Percentiles rank a stretch among this genome's conserved stretches.
Evolutionary conservation across 2,113 vertebrate species (phyloP).

Genomic region (Orthochromis malagaraziensis): DNA sequence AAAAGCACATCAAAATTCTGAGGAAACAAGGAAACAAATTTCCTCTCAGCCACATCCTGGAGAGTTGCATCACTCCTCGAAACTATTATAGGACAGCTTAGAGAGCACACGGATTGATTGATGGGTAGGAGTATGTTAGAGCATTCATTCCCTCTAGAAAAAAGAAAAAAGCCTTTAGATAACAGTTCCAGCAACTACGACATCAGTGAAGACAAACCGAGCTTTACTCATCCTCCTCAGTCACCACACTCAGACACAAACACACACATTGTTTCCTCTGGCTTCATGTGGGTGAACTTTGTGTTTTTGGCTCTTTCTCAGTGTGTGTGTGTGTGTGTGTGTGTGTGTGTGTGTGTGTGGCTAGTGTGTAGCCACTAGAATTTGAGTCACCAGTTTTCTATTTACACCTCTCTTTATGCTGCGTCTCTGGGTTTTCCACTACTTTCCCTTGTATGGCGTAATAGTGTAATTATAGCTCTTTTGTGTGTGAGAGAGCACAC

Average conservation of each 20-base stretch:
- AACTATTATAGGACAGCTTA: slow-evolving; percentile 1
- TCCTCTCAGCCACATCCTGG: slow-evolving; percentile 37
- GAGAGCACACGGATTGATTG: neutral
- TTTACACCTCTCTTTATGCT: slow-evolving; percentile 63
- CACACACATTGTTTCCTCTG: slow-evolving; percentile 51
- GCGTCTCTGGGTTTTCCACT: slow-evolving; percentile 62
- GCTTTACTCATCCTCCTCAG: slow-evolving; percentile 37
- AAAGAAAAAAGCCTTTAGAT: slow-evolving; percentile 13
- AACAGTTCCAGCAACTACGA: slow-evolving; percentile 22
- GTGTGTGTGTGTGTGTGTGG: slow-evolving; percentile 43
- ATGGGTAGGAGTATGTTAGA: neutral
- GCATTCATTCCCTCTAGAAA: slow-evolving; percentile 9
- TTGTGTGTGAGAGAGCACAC: neutral
- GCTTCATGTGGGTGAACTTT: slow-evolving; percentile 58
- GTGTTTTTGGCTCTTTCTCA: slow-evolving; percentile 53
- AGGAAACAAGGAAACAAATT: slow-evolving; percentile 12
- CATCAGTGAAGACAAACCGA: slow-evolving; percentile 6
- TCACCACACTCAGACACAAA: slow-evolving; percentile 43
- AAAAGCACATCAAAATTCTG: slow-evolving; percentile 2
- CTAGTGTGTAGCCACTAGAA: slow-evolving; percentile 59
- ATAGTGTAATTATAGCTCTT: slow-evolving; percentile 51
- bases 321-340: slow-evolving; percentile 22
- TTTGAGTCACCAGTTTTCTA: slow-evolving; percentile 63
- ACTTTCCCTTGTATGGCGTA: slow-evolving; percentile 57
- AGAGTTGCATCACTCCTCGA: slow-evolving; percentile 6